These are phyloP conservation scores for Hedychridium roseum DNA, from an alignment of 2,888 invertebrate species.

Conservation along the genomic window DNA sequence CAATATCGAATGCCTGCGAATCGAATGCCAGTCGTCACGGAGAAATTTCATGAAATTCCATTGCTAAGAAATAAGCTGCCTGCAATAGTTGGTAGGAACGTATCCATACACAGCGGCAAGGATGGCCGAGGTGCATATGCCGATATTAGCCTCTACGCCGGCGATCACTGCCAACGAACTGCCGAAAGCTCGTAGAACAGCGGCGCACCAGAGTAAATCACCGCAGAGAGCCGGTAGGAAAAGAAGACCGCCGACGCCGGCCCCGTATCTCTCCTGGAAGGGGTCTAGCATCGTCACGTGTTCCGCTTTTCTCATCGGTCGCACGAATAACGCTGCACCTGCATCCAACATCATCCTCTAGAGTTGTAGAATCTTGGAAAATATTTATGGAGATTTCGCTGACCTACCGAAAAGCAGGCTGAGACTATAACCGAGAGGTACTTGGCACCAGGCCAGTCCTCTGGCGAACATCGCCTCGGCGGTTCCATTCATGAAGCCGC, in stretches of 20 bases:
- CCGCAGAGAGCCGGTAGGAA: constrained; percentile 74
- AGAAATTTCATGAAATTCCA: neutral
- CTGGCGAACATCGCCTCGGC: constrained; percentile 72
- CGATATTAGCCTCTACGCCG: constrained; percentile 53
- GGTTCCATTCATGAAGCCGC: constrained; percentile 78
- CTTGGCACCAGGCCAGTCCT: constrained; percentile 74
- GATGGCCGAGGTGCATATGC: constrained; percentile 54
- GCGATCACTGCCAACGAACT: constrained; percentile 56
- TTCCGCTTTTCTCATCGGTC: constrained; percentile 74
- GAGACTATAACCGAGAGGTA: constrained; percentile 76
- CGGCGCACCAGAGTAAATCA: constrained; percentile 77
- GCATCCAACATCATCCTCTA: constrained; percentile 11
- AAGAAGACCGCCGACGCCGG: constrained; percentile 73
- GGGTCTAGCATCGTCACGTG: constrained; percentile 79
- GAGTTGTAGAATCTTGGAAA: constrained; percentile 1
- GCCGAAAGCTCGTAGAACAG: constrained; percentile 73
- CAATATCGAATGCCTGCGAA: constrained; percentile 70
- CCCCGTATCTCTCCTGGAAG: constrained; percentile 74
- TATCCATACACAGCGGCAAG: constrained; percentile 53
- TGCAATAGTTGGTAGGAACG: constrained; percentile 13
- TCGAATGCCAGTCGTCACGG: neutral
- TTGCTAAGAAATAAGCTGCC: neutral
- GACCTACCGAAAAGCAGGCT: constrained; percentile 72
- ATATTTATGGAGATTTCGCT: constrained; percentile 14
- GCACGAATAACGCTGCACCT: constrained; percentile 75